Percentiles rank a stretch among this genome's conserved stretches.
Conservation (phyloP, 2,797 vertebrate species). For the Harpagifer antarcticus region DNA sequence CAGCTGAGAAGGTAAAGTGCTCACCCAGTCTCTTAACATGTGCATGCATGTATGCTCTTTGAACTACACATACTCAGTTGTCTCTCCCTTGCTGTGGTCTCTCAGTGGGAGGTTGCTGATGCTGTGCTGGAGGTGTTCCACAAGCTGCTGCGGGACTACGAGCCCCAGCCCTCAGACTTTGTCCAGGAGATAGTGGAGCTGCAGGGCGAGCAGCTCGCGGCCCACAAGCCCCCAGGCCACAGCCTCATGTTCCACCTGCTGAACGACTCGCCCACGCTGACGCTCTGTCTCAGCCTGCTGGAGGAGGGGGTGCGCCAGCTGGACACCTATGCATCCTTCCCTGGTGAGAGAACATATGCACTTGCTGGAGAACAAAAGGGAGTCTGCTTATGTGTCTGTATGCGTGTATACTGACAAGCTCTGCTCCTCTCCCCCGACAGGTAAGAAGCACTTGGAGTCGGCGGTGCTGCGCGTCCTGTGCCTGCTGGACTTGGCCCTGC, state of each 20-base stretch:
- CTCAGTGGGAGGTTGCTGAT: conserved; percentile 97
- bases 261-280: conserved; percentile 95
- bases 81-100: background rate
- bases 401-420: conserved; percentile 18
- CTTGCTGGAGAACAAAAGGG: conserved; percentile 2
- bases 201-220: conserved; percentile 94
- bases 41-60: background rate
- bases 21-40: rapidly evolving
- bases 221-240: conserved; percentile 95
- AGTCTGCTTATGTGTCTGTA: background rate
- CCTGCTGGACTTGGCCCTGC: conserved; percentile 92
- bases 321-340: conserved; percentile 93
- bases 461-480: conserved; percentile 93
- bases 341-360: conserved; percentile 84
- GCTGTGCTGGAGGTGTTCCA: conserved; percentile 95
- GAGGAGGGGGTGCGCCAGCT: conserved; percentile 96
- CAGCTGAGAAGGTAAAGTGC: conserved; percentile 93
- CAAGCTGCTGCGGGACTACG: conserved; percentile 94
- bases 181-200: conserved; percentile 94
- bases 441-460: conserved; percentile 94
- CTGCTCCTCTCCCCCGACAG: conserved; percentile 71
- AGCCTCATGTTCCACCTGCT: conserved; percentile 97
- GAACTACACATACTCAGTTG: background rate
- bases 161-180: conserved; percentile 96
- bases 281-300: conserved; percentile 93